Base-by-base conservation (phyloP, 2,797 vertebrate species). In the Helostoma temminkii region DNA sequence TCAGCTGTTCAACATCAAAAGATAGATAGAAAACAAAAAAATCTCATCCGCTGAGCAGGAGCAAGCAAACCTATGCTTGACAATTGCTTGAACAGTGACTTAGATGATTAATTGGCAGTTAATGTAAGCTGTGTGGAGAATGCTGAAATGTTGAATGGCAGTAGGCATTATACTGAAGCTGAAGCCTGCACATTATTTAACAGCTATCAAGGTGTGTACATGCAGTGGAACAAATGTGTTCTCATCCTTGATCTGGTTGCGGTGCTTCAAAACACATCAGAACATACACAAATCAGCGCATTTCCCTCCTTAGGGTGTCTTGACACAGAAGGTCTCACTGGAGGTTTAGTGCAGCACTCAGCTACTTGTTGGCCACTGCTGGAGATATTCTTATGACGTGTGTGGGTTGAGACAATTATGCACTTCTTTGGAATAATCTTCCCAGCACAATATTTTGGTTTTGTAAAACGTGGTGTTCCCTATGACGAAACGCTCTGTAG, bases 341-440 rank as follows among this genome's bases (percentile, higher is more conserved):
- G 46, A 64, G 26, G 28, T 63, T 61, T 21, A 54, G 45, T 26
- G 34, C 50, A 54, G 15, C 36, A 43, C 42, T 54, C 26, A 34
- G 50, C 28, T 25, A 39, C 26, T 69, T 59, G 14, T 46, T 18
- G 1, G 26, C 30, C 28, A 8, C 2, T 62, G 28, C 66, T 39
- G 1, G 16, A 61, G 34, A 49, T 82, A 6, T 28, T 50, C 9
- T 54, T 58, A 52, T 22, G 37, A 41, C 50, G 46, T 39, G 34
- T 57, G 77, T 76, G 72, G 66, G 69, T 61, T 47, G 9, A 66
- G 56, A 56, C n/a, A 43, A 52, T 61, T 5, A 42, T 50, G 67
- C 43, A 43, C 42, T 36, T 45, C 43, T 53, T 39, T 55, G 16
- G 26, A 67, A 50, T 26, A 18, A 59, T 75, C 49, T 64, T 62